Conservation (phyloP, 1,140 invertebrate species). For the Leptinotarsa lineolata region DNA sequence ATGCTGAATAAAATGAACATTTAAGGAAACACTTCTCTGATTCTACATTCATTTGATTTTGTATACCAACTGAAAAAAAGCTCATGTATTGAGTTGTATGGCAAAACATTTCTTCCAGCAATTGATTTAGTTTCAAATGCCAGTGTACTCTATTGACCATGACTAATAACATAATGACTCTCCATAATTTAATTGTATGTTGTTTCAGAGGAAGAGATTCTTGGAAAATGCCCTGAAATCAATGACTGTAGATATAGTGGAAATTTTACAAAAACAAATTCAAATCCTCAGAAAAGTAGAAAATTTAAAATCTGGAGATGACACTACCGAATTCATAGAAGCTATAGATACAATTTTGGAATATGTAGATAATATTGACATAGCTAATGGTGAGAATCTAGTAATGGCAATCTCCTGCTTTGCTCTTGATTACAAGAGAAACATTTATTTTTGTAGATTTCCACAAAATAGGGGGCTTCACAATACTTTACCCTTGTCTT, state of each 20-base stretch:
- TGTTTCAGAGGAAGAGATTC: constrained; percentile 68
- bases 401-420: too few relatives aligned
- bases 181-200: constrained; percentile 30
- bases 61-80: too few relatives aligned
- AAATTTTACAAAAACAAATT: constrained; percentile 66
- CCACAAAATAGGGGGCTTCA: constrained; percentile 78
- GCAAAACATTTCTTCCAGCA: too few relatives aligned
- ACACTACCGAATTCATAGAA: constrained; percentile 61
- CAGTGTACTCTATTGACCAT: too few relatives aligned
- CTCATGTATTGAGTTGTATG: too few relatives aligned
- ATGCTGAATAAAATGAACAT: too few relatives aligned
- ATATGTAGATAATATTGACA: constrained; percentile 71
- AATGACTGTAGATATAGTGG: constrained; percentile 68
- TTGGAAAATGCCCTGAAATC: constrained; percentile 70
- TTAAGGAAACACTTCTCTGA: too few relatives aligned
- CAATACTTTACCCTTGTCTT: constrained; percentile 68
- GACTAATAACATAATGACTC: neutral
- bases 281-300: constrained; percentile 60
- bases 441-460: constrained; percentile 64
- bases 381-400: constrained; percentile 66
- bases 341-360: constrained; percentile 66
- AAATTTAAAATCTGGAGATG: constrained; percentile 58
- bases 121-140: too few relatives aligned
- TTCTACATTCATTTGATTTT: too few relatives aligned
- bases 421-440: too few relatives aligned